Percentiles rank a stretch among this genome's conserved stretches.
Evolutionary conservation across 2,113 vertebrate genomes (phyloP).

Genomic region (Seriola rivoliana): DNA sequence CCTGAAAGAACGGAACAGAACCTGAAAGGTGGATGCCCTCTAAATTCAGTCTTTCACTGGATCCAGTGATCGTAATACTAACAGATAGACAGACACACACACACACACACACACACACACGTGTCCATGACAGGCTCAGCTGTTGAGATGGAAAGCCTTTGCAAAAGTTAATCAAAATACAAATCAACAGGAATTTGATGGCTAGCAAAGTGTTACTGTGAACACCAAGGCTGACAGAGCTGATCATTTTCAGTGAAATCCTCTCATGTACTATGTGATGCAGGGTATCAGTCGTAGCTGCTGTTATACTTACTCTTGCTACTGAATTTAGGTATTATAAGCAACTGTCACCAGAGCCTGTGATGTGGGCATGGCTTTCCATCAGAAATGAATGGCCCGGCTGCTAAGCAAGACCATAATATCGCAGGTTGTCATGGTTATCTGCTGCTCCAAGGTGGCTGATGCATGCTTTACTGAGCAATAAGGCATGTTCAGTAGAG

Average conservation of each 20-base stretch:
- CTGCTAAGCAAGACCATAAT: neutral
- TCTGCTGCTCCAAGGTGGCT: neutral
- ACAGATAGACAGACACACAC: constrained; percentile 30
- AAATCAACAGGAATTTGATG: too few relatives aligned
- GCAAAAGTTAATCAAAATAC: constrained; percentile 13
- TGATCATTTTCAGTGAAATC: neutral
- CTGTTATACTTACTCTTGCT: neutral
- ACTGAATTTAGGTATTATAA: neutral
- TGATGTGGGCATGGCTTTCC: neutral
- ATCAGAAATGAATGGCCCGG: neutral
- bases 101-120: neutral
- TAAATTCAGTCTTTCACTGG: constrained; percentile 42
- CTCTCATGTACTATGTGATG: neutral
- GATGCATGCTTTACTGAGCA: neutral
- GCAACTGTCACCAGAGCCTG: neutral
- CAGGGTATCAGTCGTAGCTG: neutral
- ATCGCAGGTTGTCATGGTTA: neutral
- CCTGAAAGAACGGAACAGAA: neutral
- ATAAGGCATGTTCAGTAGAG: neutral
- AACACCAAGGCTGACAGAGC: neutral
- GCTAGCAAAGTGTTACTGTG: neutral
- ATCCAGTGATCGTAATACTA: constrained; percentile 47
- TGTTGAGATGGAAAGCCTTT: neutral
- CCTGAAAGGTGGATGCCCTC: constrained; percentile 16
- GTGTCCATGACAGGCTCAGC: constrained; percentile 43